Base-by-base conservation (phyloP, 2,113 vertebrate genomes). In the Psephotus haematonotus region DNA sequence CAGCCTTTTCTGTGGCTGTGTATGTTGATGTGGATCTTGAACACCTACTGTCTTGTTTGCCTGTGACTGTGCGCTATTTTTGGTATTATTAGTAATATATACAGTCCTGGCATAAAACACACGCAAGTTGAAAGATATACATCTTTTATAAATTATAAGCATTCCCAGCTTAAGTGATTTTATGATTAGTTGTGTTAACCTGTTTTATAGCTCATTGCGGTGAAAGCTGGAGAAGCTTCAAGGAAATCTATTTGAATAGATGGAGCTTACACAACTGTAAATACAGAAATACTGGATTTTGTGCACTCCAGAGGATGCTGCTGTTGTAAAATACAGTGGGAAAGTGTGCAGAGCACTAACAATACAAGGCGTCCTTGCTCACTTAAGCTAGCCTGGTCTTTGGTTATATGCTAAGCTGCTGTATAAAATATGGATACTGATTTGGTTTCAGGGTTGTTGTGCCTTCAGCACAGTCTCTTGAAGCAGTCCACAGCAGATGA, bases 251-350 rank as follows among this genome's bases (percentile, higher is more conserved):
- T 31, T 63, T 72, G 19, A 68, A 62, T 6, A 80, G 41, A 43
- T 1, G 31, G 16, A 0, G 0, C 46, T 44, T 71, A 37, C 9
- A 27, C 11, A 27, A 49, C 10, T 70, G 5, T 25, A 90, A 69
- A 60, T 24, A 33, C 12, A 76, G 47, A 67, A 93, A 64, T 46
- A 59, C 4, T 22, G 28, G 29, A 43, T 64, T 91, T 59, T 55
- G 28, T 52, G 69, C 29, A 44, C 35, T 68, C 33, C 22, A 67
- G 67, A 79, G 82, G 53, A 43, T 59, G 43, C 28, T 64, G 33
- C 46, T n/a, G 8, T 11, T 68, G 33, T 76, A 82, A 86, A 84
- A 53, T 14, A 60, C 16, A 75, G 46, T 23, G 31, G 41, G 43
- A 71, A 94, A 91, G 79, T 7, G 7, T 27, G 67, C 17, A 74